Base-by-base conservation (phyloP, 2,797 vertebrate genomes). In the Halcyon chelicuti region DNA sequence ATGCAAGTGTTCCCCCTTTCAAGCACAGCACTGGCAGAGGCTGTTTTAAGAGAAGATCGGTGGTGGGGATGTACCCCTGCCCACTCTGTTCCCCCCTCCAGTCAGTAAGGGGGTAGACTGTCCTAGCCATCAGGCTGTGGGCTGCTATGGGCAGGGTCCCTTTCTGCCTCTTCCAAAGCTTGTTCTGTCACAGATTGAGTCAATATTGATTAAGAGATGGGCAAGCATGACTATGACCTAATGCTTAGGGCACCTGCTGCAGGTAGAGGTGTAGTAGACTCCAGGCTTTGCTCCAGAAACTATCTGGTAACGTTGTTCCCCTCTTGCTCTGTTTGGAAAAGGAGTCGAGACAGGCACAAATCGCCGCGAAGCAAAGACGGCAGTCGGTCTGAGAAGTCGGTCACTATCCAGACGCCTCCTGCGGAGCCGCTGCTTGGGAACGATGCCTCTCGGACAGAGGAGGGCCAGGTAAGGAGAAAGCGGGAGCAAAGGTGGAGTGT, bases 291-390 rank as follows among this genome's bases (percentile, higher is more conserved):
- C 37, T 58, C 40, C 35, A 20, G 28, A 63, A 83, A 46, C 28
- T 31, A 5, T 39, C 8, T 46, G 31, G 39, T 94, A 63, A 95
- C 2, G 0, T 29, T 86, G 31, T 94, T 88, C 42, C 96, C 29
- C 44, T 70, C 66, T 76, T 90, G 18, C 44, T 78, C 11, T 84
- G 20, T 72, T 93, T 86, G 99, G 80, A 98, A 99, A 94, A 98
- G 99, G 96, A 99, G 98, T 89, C 98, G 99, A 49, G 99, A 99
- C 91, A 98, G 99, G 46, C 99, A 99, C 97, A 99, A 99, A 98
- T 98, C 99, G 0, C 96, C 98, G 0, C 98, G 99, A 79, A 99
- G 97, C 97, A 99, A 99, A 97, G 99, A 99, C 26, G 97, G 98
- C 97, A 98, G 98, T 97, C 99, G 99, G 49, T 99, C 99, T 0